Evolutionary conservation across 2,797 vertebrate species (phyloP).

Genomic region (Cyprinella venusta): DNA sequence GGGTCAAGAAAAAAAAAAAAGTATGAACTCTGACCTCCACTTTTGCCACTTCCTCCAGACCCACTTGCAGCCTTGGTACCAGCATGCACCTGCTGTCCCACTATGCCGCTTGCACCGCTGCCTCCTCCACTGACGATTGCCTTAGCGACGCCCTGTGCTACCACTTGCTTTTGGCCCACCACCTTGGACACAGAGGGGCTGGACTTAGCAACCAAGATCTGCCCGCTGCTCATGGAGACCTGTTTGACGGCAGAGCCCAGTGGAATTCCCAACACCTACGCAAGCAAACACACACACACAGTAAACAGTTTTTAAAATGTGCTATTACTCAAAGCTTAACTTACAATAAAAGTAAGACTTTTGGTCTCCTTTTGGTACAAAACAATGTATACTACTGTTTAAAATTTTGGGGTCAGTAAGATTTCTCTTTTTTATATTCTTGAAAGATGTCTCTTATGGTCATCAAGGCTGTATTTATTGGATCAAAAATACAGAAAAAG

Average conservation of each 20-base stretch:
- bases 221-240: constrained; percentile 94
- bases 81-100: constrained; percentile 85
- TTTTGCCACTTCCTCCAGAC: constrained; percentile 84
- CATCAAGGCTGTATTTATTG: background rate
- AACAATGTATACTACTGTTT: background rate
- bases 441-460: background rate
- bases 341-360: background rate
- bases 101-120: constrained; percentile 79
- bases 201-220: constrained; percentile 95
- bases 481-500: background rate
- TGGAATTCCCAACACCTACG: constrained; percentile 91
- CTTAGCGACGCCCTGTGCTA: constrained; percentile 97
- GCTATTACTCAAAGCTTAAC: background rate
- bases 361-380: background rate
- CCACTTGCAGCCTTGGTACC: constrained; percentile 84
- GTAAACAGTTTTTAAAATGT: background rate
- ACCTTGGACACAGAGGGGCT: constrained; percentile 87
- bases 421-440: background rate
- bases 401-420: background rate
- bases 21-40: constrained; percentile 87
- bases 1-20: constrained; percentile 21
- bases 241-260: constrained; percentile 94
- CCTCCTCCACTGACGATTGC: constrained; percentile 85
- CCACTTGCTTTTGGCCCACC: constrained; percentile 92
- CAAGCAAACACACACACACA: background rate